Conservation (phyloP, 2,113 vertebrate genomes). For the Camarhynchus parvulus region DNA sequence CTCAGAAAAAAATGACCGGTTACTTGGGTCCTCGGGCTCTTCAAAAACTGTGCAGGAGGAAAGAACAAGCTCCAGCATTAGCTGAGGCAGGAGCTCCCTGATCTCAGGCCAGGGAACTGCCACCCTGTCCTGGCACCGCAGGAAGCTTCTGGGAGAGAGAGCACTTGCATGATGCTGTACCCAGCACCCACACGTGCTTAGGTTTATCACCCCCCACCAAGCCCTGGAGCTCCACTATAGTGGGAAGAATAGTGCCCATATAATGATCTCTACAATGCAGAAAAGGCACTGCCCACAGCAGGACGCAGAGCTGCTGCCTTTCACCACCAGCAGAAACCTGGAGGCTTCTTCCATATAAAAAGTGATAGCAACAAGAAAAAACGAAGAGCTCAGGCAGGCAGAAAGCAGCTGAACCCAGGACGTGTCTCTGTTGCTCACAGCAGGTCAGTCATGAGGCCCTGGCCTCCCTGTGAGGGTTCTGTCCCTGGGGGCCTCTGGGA, state of each 20-base stretch:
- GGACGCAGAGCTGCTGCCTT: neutral
- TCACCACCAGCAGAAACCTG: neutral
- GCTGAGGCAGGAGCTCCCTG: neutral
- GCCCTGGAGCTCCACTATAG: neutral
- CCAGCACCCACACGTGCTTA: neutral
- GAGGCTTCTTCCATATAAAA: neutral
- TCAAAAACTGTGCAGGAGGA: slow-evolving; percentile 85
- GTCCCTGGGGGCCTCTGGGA: neutral
- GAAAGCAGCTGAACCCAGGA: neutral
- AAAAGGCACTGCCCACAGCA: neutral
- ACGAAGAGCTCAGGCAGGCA: neutral
- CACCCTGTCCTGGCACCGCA: neutral
- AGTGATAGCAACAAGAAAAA: neutral
- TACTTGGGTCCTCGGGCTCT: slow-evolving; percentile 94
- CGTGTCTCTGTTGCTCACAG: neutral
- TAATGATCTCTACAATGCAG: neutral
- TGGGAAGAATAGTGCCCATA: neutral
- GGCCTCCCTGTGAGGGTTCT: neutral
- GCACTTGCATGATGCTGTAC: neutral
- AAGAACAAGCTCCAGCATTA: neutral
- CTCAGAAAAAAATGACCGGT: slow-evolving; percentile 95
- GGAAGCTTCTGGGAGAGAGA: neutral
- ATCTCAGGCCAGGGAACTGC: neutral
- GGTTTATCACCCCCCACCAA: neutral
- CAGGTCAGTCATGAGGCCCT: neutral